phyloP scores from a whole-genome alignment of 2,888 invertebrate species.

The Cyclophora albipunctata region DNA sequence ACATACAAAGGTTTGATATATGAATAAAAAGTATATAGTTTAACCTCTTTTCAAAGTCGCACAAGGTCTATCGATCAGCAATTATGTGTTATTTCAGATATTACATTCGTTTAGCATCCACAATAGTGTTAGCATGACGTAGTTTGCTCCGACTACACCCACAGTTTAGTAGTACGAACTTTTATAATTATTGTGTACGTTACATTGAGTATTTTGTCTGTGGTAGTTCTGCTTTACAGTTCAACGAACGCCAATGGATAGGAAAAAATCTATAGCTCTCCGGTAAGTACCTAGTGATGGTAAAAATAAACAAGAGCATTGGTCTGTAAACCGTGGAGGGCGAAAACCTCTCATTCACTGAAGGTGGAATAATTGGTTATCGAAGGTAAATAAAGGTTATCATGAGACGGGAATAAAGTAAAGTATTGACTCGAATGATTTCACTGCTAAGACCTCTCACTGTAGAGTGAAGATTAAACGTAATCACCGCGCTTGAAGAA shows the following conservation, averaged over 20 bases:
- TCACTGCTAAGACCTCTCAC: too few species aligned
- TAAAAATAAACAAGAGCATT: too few species aligned
- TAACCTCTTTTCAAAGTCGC: neutral
- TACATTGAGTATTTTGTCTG: slow-evolving; percentile 8
- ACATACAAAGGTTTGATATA: too few species aligned
- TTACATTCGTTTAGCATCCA: slow-evolving; percentile 12
- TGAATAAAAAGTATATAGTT: too few species aligned
- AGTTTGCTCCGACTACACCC: slow-evolving; percentile 13
- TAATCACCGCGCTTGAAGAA: too few species aligned
- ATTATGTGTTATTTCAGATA: slow-evolving; percentile 24
- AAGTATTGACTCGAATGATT: too few species aligned
- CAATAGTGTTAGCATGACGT: slow-evolving; percentile 19
- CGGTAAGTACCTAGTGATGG: slow-evolving; percentile 11
- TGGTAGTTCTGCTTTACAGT: slow-evolving; percentile 22
- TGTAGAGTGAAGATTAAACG: too few species aligned
- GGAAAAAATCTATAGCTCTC: slow-evolving; percentile 7
- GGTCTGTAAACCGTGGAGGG: too few species aligned
- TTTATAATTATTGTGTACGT: slow-evolving; percentile 6
- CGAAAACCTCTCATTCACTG: too few species aligned
- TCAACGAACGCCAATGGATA: slow-evolving; percentile 11
- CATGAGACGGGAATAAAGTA: too few species aligned
- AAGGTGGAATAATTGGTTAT: too few species aligned
- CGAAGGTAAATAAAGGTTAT: too few species aligned
- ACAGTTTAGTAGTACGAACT: neutral
- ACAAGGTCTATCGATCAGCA: slow-evolving; percentile 25